Evolutionary conservation across 2,113 vertebrate genomes (phyloP).

Genomic region (Gnathonemus echidnorhynchus): DNA sequence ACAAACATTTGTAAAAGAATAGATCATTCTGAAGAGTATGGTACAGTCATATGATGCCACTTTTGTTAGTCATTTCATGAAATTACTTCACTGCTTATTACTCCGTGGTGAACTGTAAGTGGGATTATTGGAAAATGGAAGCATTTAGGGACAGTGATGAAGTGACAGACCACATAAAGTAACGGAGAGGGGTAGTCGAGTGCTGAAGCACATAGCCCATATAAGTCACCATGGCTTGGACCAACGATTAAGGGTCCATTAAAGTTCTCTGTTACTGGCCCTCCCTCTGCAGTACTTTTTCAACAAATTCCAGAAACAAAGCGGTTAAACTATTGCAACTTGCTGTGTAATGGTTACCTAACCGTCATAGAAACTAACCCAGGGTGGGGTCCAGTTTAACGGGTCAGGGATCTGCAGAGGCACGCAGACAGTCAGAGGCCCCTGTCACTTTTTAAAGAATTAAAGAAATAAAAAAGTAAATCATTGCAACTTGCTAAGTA

Average conservation of each 20-base stretch:
- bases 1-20: no score
- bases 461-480: not conserved
- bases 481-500: not conserved
- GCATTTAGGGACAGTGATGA: no score
- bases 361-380: not conserved
- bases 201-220: no score
- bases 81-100: no score
- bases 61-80: no score
- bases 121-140: no score
- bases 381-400: not conserved
- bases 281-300: not conserved
- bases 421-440: not conserved
- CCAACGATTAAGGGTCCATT: not conserved
- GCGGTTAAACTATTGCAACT: not conserved
- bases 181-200: no score
- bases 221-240: no score
- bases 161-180: no score
- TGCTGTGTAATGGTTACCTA: not conserved
- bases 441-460: not conserved
- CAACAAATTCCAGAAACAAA: not conserved
- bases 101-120: no score
- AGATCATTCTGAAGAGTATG: no score
- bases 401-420: not conserved
- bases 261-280: not conserved
- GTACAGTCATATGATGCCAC: no score